Conservation (phyloP, 1,140 invertebrate genomes). For the Orius insidiosus region DNA sequence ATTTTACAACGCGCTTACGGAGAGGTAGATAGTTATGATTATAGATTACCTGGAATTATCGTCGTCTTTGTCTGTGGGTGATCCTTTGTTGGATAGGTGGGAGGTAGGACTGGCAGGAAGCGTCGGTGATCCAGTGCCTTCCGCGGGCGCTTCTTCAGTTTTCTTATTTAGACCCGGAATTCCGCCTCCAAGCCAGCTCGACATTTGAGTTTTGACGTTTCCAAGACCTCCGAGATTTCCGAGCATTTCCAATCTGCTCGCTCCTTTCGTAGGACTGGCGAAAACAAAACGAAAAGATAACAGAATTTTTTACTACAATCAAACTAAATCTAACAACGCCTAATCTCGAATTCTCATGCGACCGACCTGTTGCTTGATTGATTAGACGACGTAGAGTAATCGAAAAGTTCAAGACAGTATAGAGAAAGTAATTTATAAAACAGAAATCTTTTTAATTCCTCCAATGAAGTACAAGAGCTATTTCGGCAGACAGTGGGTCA, state of each 20-base stretch:
- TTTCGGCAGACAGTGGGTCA: no score
- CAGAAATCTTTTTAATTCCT: no score
- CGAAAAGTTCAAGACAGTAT: no score
- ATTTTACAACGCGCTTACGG: background rate
- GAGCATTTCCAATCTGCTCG: constrained; percentile 56
- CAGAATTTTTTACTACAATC: no score
- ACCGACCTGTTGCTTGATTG: no score
- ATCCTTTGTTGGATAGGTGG: constrained; percentile 26
- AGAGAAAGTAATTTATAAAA: no score
- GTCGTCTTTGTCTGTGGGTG: constrained; percentile 44
- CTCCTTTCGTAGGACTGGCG: constrained; percentile 44
- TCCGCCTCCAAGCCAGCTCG: constrained; percentile 48
- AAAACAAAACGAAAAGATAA: no score
- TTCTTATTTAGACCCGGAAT: constrained; percentile 47
- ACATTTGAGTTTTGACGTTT: constrained; percentile 56
- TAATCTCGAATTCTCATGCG: no score
- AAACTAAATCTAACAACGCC: no score
- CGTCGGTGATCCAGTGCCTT: constrained; percentile 22
- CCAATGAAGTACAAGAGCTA: no score
- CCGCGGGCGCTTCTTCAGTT: constrained; percentile 27
- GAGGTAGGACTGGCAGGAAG: constrained; percentile 8
- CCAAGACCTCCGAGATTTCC: constrained; percentile 32
- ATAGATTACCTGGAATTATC: constrained; percentile 55
- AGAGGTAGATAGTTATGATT: no score
- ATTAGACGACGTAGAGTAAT: no score